Percentiles rank a stretch among this genome's conserved stretches.
phyloP scores from a whole-genome alignment of 2,797 vertebrate genomes.

The Hyperoplus lanceolatus region DNA sequence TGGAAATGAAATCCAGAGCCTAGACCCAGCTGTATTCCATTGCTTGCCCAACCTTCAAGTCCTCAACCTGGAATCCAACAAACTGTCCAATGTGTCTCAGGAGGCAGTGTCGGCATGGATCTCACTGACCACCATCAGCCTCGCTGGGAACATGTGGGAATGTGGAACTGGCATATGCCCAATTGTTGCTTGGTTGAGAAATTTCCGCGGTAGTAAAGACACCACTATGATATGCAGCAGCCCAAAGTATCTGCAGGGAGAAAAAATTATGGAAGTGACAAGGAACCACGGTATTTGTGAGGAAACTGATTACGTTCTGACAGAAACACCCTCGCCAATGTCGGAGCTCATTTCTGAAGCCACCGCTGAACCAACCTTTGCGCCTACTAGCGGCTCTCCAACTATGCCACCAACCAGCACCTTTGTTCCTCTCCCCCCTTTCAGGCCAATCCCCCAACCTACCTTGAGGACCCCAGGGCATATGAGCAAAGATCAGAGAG shows the following conservation, averaged over 20 bases:
- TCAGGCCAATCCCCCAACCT: constrained; percentile 88
- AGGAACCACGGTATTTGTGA: constrained; percentile 93
- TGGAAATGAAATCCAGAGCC: constrained; percentile 94
- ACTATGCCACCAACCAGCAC: constrained; percentile 83
- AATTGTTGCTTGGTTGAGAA: constrained; percentile 95
- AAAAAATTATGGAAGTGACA: constrained; percentile 96
- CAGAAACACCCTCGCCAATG: constrained; percentile 82
- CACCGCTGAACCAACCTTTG: constrained; percentile 82
- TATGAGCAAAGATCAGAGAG: constrained; percentile 84
- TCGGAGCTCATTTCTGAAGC: constrained; percentile 84
- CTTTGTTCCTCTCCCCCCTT: constrained; percentile 83
- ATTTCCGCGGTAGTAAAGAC: constrained; percentile 96
- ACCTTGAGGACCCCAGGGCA: constrained; percentile 84
- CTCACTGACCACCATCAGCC: constrained; percentile 95
- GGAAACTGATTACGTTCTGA: constrained; percentile 87
- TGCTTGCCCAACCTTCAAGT: constrained; percentile 98
- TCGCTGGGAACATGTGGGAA: constrained; percentile 99
- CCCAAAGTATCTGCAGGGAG: constrained; percentile 97
- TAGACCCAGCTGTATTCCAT: constrained; percentile 94
- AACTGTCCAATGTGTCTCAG: constrained; percentile 96
- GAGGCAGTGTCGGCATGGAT: constrained; percentile 97
- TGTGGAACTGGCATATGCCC: constrained; percentile 96
- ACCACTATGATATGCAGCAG: constrained; percentile 98
- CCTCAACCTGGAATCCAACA: constrained; percentile 98
- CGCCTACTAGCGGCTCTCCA: constrained; percentile 79